A percentile compares a stretch with the other conserved stretches of the same genome.
These are phyloP conservation scores for Erinaceus europaeus DNA, from an alignment of 2,113 vertebrate genomes.

Conservation along the genomic window DNA sequence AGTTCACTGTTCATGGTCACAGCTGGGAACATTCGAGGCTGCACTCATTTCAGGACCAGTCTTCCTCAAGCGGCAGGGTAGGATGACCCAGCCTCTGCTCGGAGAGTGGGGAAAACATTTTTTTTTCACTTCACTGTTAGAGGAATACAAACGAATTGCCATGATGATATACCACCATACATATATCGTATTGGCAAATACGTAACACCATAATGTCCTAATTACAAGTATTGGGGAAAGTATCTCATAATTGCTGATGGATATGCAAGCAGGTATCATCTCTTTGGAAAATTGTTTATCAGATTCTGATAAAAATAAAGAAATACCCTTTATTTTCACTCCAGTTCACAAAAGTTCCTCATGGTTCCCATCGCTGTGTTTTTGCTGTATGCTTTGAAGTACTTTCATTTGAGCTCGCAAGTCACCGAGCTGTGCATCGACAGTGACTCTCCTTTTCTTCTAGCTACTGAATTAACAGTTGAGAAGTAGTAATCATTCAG, in stretches of 20 bases:
- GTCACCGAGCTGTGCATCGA: neutral
- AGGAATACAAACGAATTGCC: neutral
- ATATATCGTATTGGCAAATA: neutral
- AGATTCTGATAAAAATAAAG: constrained; percentile 8
- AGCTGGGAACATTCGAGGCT: too few species aligned
- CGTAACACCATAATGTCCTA: too few species aligned
- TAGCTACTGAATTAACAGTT: neutral
- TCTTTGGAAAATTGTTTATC: neutral
- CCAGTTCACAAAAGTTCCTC: neutral
- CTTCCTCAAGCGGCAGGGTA: too few species aligned
- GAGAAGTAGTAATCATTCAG: neutral
- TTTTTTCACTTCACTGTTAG: neutral
- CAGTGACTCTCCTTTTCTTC: neutral
- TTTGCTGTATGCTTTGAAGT: neutral
- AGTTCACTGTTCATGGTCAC: too few species aligned
- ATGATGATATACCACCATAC: neutral
- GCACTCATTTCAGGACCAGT: too few species aligned
- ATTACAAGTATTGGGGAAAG: neutral
- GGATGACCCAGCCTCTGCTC: too few species aligned
- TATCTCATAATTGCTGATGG: neutral
- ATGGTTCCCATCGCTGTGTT: neutral
- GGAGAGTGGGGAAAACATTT: too few species aligned
- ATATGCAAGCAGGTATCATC: neutral
- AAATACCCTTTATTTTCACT: neutral
- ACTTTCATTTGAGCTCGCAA: neutral